A percentile compares a stretch with the other conserved stretches of the same genome.
Conservation (phyloP, 2,113 vertebrate species). For the Corythoichthys haematopterus region DNA sequence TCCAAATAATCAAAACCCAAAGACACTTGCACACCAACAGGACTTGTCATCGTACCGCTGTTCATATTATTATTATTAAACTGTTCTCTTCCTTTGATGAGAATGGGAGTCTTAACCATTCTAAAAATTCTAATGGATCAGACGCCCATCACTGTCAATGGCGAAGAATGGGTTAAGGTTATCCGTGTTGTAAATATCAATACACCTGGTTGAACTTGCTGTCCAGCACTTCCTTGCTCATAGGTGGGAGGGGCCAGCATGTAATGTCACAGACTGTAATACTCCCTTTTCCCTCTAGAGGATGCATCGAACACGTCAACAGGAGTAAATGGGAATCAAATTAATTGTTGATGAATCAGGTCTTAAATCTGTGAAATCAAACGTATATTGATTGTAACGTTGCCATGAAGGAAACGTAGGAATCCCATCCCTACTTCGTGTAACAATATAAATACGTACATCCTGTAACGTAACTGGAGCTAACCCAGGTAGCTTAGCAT, state of each 20-base stretch:
- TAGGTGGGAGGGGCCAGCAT: not conserved
- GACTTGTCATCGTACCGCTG: not conserved
- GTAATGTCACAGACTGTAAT: not conserved
- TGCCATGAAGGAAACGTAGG: not conserved
- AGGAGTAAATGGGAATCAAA: too few relatives aligned
- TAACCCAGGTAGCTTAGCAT: not conserved
- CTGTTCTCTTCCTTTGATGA: too few relatives aligned
- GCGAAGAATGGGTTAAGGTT: not conserved
- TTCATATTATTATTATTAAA: not conserved
- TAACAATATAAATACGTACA: not conserved
- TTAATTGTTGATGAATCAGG: not conserved
- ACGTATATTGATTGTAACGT: not conserved
- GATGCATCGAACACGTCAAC: not conserved
- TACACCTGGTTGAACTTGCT: not conserved
- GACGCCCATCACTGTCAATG: too few relatives aligned
- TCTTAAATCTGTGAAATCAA: not conserved
- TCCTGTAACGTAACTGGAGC: not conserved
- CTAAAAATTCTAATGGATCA: too few relatives aligned
- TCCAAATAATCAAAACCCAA: constrained; percentile 39
- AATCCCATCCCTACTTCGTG: not conserved
- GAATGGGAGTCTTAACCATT: too few relatives aligned
- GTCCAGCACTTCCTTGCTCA: not conserved
- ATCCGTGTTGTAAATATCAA: not conserved
- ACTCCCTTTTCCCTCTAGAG: not conserved
- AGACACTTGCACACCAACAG: constrained; percentile 28